These are phyloP conservation scores for Thermophis baileyi DNA, from an alignment of 2,113 vertebrate species.

Conservation along the genomic window DNA sequence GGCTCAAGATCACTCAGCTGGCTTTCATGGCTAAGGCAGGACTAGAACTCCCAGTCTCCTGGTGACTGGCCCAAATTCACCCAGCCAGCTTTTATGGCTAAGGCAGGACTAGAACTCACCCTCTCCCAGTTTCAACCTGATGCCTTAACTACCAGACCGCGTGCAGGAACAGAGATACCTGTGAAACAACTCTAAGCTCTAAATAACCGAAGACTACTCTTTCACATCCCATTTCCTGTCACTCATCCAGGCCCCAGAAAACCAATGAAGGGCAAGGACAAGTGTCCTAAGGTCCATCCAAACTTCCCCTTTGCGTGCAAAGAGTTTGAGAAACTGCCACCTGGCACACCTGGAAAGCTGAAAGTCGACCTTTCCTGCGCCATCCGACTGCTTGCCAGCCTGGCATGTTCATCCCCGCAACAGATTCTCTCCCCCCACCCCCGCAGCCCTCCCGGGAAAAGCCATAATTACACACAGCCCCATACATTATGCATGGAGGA, in stretches of 20 bases:
- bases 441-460: not conserved
- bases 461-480: not conserved
- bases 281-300: not conserved
- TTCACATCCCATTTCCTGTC: not conserved
- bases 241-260: not conserved
- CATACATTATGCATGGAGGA: not conserved
- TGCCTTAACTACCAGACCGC: not conserved
- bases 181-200: too few relatives aligned
- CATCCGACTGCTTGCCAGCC: not conserved
- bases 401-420: not conserved
- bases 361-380: not conserved
- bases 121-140: not conserved
- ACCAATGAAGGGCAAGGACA: rapidly evolving
- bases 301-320: not conserved
- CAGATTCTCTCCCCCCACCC: not conserved
- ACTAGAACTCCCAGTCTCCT: too few relatives aligned
- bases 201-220: not conserved
- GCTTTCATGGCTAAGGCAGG: too few relatives aligned
- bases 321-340: too few relatives aligned
- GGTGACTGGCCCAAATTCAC: not conserved
- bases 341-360: not conserved
- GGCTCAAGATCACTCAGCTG: too few relatives aligned
- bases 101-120: not conserved
- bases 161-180: not conserved
- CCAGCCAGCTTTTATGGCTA: not conserved